A percentile compares a stretch with the other conserved stretches of the same genome.
Conservation (phyloP, 2,113 vertebrate genomes). For the Cheirogaleus medius region DNA sequence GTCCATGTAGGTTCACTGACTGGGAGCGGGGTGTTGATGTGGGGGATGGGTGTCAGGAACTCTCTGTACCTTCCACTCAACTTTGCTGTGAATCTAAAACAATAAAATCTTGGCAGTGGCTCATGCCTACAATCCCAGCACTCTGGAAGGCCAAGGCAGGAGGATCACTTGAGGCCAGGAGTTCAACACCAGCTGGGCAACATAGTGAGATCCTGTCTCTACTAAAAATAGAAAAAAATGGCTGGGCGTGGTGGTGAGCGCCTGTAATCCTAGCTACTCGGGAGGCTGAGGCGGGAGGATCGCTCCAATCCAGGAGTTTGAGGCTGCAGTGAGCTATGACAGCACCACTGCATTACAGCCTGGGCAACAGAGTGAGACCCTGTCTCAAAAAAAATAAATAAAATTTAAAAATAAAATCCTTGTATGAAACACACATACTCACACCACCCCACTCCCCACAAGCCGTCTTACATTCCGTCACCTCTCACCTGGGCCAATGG, state of each 20-base stretch:
- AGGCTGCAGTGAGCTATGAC: too few relatives aligned
- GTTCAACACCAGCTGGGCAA: background rate
- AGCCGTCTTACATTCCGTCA: rapidly evolving
- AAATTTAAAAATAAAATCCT: background rate
- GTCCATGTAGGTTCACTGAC: background rate
- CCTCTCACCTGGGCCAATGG: rapidly evolving
- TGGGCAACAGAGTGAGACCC: background rate
- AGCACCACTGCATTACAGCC: background rate
- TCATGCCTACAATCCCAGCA: background rate
- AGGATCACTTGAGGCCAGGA: background rate
- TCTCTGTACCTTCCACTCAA: background rate
- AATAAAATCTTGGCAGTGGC: background rate
- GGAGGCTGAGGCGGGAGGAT: background rate
- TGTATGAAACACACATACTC: too few relatives aligned
- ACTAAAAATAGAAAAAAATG: too few relatives aligned
- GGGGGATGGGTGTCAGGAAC: background rate
- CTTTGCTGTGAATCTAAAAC: background rate
- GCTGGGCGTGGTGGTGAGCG: too few relatives aligned
- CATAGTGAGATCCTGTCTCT: too few relatives aligned
- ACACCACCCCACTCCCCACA: too few relatives aligned
- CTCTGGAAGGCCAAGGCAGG: background rate
- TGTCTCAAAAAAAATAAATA: background rate
- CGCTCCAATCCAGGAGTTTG: background rate
- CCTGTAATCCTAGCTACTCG: background rate
- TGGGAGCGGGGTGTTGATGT: background rate